Percentiles rank a stretch among this genome's conserved stretches.
phyloP scores from a whole-genome alignment of 2,113 vertebrate species.

The Centropristis striata region DNA sequence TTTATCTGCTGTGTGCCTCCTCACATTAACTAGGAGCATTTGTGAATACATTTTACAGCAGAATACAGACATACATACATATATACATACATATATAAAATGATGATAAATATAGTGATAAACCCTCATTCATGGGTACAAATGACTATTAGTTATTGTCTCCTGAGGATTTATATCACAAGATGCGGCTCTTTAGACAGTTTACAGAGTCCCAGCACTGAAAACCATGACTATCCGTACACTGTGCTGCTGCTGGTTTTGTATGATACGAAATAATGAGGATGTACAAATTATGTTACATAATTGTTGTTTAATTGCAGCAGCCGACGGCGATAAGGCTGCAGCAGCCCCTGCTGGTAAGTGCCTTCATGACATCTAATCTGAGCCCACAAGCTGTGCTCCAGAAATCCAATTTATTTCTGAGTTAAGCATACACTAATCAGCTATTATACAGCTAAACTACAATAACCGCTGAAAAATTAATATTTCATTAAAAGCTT shows the following conservation, averaged over 20 bases:
- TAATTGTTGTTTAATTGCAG: slow-evolving; percentile 78
- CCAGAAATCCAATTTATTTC: slow-evolving; percentile 32
- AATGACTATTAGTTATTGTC: slow-evolving; percentile 39
- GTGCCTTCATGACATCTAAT: slow-evolving; percentile 53
- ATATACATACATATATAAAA: not conserved
- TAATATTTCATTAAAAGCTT: slow-evolving; percentile 9
- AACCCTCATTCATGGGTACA: slow-evolving; percentile 33
- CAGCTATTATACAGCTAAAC: slow-evolving; percentile 20
- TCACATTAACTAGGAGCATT: not conserved
- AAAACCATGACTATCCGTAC: slow-evolving; percentile 36
- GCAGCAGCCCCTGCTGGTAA: slow-evolving; percentile 85
- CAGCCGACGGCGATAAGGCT: slow-evolving; percentile 67
- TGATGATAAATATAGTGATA: not conserved
- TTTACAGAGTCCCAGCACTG: slow-evolving; percentile 34
- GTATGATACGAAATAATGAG: slow-evolving; percentile 63
- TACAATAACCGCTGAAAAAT: not conserved
- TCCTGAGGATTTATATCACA: slow-evolving; percentile 61
- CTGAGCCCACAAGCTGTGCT: slow-evolving; percentile 45
- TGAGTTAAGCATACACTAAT: slow-evolving; percentile 33
- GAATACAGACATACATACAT: too few relatives aligned
- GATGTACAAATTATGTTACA: slow-evolving; percentile 66
- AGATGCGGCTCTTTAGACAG: slow-evolving; percentile 53
- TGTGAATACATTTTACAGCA: not conserved
- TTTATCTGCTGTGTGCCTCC: not conserved
- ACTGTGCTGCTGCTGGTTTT: slow-evolving; percentile 37